Conservation (phyloP, 2,797 vertebrate species). For the Sebastes aleutianus region DNA sequence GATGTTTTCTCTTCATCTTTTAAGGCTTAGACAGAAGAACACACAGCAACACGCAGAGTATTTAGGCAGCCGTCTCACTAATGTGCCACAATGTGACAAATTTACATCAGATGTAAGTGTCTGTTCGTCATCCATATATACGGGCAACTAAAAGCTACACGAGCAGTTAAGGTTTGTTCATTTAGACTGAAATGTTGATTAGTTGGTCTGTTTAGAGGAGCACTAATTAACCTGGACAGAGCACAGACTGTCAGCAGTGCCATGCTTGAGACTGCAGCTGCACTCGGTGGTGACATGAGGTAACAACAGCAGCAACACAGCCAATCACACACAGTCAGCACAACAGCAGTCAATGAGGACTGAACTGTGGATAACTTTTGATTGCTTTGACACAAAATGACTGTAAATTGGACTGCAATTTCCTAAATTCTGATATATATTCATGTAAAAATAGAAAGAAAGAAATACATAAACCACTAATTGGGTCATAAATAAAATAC, state of each 20-base stretch:
- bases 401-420: too few relatives aligned
- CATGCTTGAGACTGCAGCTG: not conserved
- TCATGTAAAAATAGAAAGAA: not conserved
- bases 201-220: not conserved
- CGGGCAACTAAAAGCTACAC: too few relatives aligned
- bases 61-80: not conserved
- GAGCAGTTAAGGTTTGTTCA: not conserved
- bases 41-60: not conserved
- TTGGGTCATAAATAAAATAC: too few relatives aligned
- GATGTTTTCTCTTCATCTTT: not conserved
- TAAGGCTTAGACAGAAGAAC: not conserved
- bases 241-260: not conserved
- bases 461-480: too few relatives aligned
- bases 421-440: too few relatives aligned
- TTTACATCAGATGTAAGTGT: not conserved
- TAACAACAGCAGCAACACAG: not conserved
- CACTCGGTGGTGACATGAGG: constrained; percentile 21
- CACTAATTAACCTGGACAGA: too few relatives aligned
- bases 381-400: not conserved
- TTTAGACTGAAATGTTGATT: not conserved
- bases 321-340: not conserved
- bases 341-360: not conserved
- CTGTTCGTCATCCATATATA: not conserved
- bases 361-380: not conserved
- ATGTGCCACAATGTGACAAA: not conserved